Conservation (phyloP, 1,140 invertebrate species). For the Sweltsa coloradensis region DNA sequence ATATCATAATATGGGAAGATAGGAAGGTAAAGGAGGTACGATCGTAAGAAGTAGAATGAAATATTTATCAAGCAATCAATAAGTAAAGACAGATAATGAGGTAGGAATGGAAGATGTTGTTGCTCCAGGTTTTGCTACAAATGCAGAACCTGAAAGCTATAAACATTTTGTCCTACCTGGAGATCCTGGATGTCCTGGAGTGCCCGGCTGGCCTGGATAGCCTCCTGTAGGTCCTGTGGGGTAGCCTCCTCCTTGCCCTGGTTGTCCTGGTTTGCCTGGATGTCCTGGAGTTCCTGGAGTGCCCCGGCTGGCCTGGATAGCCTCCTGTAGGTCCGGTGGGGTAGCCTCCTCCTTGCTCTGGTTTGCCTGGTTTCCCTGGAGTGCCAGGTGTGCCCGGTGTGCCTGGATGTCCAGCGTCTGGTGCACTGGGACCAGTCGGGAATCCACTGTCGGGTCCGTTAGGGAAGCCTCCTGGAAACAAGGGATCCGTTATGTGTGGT, state of each 20-base stretch:
- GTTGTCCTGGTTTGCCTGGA: conserved; percentile 10
- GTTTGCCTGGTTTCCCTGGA: conserved; percentile 10
- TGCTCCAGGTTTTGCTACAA: neutral
- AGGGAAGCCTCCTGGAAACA: neutral
- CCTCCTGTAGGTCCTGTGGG: conserved; percentile 7
- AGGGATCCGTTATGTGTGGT: neutral
- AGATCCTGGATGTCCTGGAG: conserved; percentile 9
- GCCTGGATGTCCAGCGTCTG: neutral
- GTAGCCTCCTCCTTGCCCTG: conserved; percentile 10
- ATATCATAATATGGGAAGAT: too few species aligned
- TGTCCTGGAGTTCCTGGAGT: conserved; percentile 14
- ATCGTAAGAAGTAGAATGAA: too few species aligned
- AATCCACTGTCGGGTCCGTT: neutral
- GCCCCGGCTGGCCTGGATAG: conserved; percentile 11
- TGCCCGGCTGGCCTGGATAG: conserved; percentile 11
- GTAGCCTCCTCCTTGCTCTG: conserved; percentile 7
- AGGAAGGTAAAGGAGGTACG: too few species aligned
- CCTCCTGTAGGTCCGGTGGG: conserved; percentile 14
- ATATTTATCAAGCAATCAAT: too few species aligned
- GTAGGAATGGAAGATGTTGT: too few species aligned
- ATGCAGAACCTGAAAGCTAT: neutral
- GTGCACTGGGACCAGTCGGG: too few species aligned
- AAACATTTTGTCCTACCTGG: conserved; percentile 11
- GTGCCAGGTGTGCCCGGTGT: conserved; percentile 11
- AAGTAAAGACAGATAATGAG: too few species aligned